Evolutionary conservation across 23 tunicate species (phyloP), one percentile per base, ranked within the genome.

Genomic region (Ciona savignyi): DNA sequence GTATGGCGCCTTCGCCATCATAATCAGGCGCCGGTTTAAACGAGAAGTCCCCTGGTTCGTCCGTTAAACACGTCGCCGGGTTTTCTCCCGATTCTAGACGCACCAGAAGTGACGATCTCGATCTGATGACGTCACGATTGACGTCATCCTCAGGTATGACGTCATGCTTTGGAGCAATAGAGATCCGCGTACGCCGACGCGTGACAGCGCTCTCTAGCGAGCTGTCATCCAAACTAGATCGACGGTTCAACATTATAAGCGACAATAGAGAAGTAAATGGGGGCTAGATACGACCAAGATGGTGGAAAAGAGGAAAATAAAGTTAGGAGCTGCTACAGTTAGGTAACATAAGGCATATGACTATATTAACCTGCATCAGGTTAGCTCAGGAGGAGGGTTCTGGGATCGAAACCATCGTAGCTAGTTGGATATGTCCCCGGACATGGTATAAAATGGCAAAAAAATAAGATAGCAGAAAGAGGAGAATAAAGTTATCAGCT

Each of bases 101-200:
- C 28, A 69, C 48, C 73, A 69, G 73, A 3, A 69, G 51, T 9
- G 51, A 31, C 25, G 51, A 30, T 4, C 73, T 34, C 2, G 73
- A 69, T 20, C 73, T 34, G 73, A 30, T 69, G 6, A 69, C 48
- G 73, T 32, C 34, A 35, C 23, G 32, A 3, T 34, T 48, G 30
- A 72, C 31, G 76, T 48, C 76, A 19, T 72, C 32, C 33, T 72
- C 76, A 11, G 76, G 76, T 25, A 72, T 72, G 30, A 49, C 51
- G 76, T 72, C 76, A 48, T 72, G 76, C 4, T 48, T 51, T 1
- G 76, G 56, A 48, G 51, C 63, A 26, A 33, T 31, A 29, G 76
- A 72, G 64, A 72, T 27, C 27, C 76, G 63, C 3, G 34, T 42
- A 25, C 67, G 28, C 23, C 73, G 73, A 6, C 73, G 73, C 25